A percentile compares a stretch with the other conserved stretches of the same genome.
Conservation (phyloP, 2,797 vertebrate genomes). For the Falco cherrug region DNA sequence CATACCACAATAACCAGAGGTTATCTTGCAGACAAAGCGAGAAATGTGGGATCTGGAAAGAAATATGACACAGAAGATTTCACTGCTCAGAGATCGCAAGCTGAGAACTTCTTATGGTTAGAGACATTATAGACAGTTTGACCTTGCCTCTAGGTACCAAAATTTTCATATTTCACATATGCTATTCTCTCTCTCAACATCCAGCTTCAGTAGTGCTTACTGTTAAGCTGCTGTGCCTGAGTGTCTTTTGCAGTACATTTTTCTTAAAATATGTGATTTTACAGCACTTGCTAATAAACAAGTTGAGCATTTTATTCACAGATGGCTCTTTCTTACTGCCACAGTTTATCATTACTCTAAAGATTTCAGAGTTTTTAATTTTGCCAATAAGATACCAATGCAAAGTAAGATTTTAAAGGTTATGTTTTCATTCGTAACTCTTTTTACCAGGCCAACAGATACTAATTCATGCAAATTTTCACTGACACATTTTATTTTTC, state of each 20-base stretch:
- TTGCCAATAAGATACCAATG: neutral
- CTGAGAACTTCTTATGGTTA: slow-evolving; percentile 64
- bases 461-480: neutral
- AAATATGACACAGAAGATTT: slow-evolving; percentile 66
- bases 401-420: neutral
- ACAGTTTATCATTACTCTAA: slow-evolving; percentile 22
- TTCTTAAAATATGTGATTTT: slow-evolving; percentile 48
- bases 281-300: neutral
- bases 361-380: slow-evolving; percentile 6
- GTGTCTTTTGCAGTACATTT: slow-evolving; percentile 9
- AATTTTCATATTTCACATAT: slow-evolving; percentile 46
- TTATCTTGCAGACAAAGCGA: slow-evolving; percentile 62
- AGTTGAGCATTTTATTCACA: slow-evolving; percentile 29
- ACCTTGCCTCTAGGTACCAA: slow-evolving; percentile 73
- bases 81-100: slow-evolving; percentile 41
- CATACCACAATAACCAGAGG: slow-evolving; percentile 64
- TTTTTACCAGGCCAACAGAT: neutral
- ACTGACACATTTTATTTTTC: neutral
- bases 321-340: slow-evolving; percentile 17
- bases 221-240: slow-evolving; percentile 20
- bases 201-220: neutral
- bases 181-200: slow-evolving; percentile 46
- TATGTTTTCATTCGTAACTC: neutral
- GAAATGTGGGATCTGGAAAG: slow-evolving; percentile 39
- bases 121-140: slow-evolving; percentile 61